Evolutionary conservation across 2,888 invertebrate species (phyloP), one percentile per base, ranked within the genome.

Genomic region (Athalia cordata): DNA sequence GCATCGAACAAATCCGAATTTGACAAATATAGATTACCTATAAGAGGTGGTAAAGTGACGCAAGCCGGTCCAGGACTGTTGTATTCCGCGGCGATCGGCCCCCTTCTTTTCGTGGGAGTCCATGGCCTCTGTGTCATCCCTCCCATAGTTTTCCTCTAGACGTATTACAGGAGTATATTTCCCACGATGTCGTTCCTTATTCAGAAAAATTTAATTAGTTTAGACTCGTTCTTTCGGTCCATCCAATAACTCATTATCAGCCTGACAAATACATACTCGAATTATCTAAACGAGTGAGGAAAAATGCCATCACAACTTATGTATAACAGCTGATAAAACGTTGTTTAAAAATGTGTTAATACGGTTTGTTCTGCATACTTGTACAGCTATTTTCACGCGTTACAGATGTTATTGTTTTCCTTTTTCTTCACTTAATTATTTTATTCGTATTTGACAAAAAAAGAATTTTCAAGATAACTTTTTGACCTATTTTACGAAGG

Each of bases 61-160:
- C 95, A 95, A 29, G 97, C 97, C 50, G 97, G 97, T 78, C 97
- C 97, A 29, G 97, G 97, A 86, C 96, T 96, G 77, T 93, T 92
- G 83, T 93, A 94, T 91, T 97, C 97, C 3, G 97, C 97, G 66
- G 96, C 96, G 80, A 98, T 97, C 29, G 96, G 96, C 57, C 97
- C 97, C 74, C 96, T 93, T 81, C 97, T 93, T 89, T 96, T 96
- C 59, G 97, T 97, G 61, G 97, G 97, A 78, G 96, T 96, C 97
- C 97, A 98, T 81, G 96, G 95, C 90, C 95, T 93, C 91, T 97
- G 97, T 85, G 95, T 94, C 87, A 95, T 93, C 86, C 95, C 96
- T 88, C 93, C 93, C 93, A 93, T 93, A 55, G 29, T 68, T 72
- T 43, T 47, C 52, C 47, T 72, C 11, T 57, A 70, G 52, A 13